Conservation (phyloP, 37 sponge, comb jelly and placozoan genomes). For the Theonella swinhoei region DNA sequence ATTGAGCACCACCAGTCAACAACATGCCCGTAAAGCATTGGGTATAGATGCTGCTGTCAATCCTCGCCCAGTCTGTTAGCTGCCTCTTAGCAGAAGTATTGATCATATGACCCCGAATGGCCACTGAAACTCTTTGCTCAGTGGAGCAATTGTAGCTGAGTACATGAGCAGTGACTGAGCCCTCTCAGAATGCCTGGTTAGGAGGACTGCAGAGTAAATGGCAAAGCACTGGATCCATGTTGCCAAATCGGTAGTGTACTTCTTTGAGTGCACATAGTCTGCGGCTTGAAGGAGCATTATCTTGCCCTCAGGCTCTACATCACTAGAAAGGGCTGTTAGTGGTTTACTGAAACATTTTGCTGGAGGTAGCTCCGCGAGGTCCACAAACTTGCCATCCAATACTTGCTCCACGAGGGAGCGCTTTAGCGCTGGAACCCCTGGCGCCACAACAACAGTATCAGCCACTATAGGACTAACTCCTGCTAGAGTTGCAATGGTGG, state of each 20-base stretch:
- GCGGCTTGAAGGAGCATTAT: constrained; percentile 1
- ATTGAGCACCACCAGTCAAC: too few relatives aligned
- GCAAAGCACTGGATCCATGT: constrained; percentile 5
- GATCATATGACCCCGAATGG: constrained; percentile 23
- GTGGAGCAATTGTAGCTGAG: neutral
- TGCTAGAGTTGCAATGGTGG: too few relatives aligned
- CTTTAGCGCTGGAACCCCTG: constrained; percentile 14
- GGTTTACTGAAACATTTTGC: neutral
- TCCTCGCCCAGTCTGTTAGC: too few relatives aligned
- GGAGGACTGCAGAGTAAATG: neutral
- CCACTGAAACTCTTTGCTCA: constrained; percentile 23
- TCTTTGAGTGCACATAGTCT: neutral
- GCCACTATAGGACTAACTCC: too few relatives aligned
- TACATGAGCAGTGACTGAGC: neutral
- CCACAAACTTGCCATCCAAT: neutral
- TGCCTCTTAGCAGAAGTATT: constrained; percentile 8
- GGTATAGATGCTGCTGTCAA: too few relatives aligned
- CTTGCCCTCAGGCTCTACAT: constrained; percentile 1
- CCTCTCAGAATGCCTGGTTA: neutral
- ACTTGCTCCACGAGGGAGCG: neutral
- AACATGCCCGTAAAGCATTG: too few relatives aligned
- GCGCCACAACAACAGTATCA: neutral
- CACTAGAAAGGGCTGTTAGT: neutral
- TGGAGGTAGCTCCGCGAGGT: constrained; percentile 9
- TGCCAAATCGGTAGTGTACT: neutral